Evolutionary conservation across 2,797 vertebrate species (phyloP).

Genomic region (Alosa sapidissima): DNA sequence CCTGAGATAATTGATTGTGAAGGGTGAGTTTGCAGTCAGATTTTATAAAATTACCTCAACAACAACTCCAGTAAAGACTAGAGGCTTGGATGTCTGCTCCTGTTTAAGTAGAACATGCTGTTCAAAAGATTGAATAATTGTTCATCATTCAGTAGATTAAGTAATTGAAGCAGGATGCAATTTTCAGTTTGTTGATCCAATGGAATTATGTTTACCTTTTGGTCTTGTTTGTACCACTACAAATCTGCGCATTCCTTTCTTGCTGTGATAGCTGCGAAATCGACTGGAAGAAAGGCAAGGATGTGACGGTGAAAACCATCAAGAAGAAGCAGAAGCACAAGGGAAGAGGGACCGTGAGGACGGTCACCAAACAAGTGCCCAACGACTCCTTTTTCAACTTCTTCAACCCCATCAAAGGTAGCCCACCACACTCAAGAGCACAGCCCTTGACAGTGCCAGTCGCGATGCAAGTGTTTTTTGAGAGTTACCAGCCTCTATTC

Average conservation of each 20-base stretch:
- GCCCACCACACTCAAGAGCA: background rate
- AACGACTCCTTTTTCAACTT: constrained; percentile 99
- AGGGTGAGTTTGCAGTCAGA: constrained; percentile 78
- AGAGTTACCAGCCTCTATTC: no score
- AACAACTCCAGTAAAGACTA: background rate
- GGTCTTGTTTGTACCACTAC: background rate
- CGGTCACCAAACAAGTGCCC: constrained; percentile 94
- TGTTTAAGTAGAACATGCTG: background rate
- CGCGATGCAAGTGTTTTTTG: no score
- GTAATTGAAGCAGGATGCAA: background rate
- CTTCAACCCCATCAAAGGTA: constrained; percentile 94
- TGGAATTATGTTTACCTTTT: background rate
- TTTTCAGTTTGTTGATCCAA: background rate
- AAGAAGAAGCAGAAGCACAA: constrained; percentile 99
- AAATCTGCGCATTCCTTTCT: background rate
- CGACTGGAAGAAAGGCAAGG: constrained; percentile 96
- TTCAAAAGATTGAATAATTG: background rate
- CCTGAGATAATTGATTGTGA: constrained; percentile 97
- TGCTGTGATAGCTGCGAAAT: constrained; percentile 82
- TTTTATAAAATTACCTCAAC: background rate
- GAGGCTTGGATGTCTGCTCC: background rate
- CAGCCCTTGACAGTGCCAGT: background rate
- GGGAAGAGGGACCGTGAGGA: constrained; percentile 92
- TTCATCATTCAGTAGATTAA: background rate
- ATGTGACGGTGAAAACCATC: constrained; percentile 94